These are phyloP conservation scores for Dinoponera quadriceps DNA, from an alignment of 1,140 invertebrate species.

Conservation along the genomic window DNA sequence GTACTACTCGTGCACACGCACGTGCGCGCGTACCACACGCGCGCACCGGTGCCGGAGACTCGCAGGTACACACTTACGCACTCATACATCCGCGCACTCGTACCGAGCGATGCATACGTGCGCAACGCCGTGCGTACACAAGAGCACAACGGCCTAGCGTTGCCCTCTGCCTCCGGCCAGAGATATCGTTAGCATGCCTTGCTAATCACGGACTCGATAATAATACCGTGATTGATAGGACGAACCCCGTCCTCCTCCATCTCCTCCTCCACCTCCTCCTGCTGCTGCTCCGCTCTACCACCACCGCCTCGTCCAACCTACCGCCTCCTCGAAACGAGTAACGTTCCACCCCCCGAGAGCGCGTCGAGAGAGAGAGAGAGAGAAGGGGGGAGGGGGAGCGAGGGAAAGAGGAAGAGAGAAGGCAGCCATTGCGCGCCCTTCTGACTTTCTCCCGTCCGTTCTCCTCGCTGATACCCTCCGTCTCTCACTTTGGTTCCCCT, in stretches of 20 bases:
- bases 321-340: constrained; percentile 70
- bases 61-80: constrained; percentile 55
- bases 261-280: constrained; percentile 65
- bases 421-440: constrained; percentile 65
- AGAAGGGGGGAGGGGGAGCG: background rate
- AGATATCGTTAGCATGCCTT: constrained; percentile 86
- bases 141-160: constrained; percentile 72
- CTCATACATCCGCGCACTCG: constrained; percentile 65
- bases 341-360: constrained; percentile 72
- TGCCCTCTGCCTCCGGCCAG: constrained; percentile 81
- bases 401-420: constrained; percentile 32
- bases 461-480: constrained; percentile 44
- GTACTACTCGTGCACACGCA: constrained; percentile 24
- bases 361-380: background rate
- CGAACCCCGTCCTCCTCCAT: constrained; percentile 78
- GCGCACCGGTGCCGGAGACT: constrained; percentile 23
- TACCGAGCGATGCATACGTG: constrained; percentile 61
- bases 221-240: constrained; percentile 86
- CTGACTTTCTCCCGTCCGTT: constrained; percentile 71
- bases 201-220: constrained; percentile 86
- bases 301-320: constrained; percentile 70
- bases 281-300: constrained; percentile 57
- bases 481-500: constrained; percentile 31
- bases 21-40: constrained; percentile 31
- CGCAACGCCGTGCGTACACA: constrained; percentile 66